Percentiles rank a stretch among this genome's conserved stretches.
These are phyloP conservation scores for Silurus meridionalis DNA, from an alignment of 2,113 vertebrate genomes.

Conservation along the genomic window DNA sequence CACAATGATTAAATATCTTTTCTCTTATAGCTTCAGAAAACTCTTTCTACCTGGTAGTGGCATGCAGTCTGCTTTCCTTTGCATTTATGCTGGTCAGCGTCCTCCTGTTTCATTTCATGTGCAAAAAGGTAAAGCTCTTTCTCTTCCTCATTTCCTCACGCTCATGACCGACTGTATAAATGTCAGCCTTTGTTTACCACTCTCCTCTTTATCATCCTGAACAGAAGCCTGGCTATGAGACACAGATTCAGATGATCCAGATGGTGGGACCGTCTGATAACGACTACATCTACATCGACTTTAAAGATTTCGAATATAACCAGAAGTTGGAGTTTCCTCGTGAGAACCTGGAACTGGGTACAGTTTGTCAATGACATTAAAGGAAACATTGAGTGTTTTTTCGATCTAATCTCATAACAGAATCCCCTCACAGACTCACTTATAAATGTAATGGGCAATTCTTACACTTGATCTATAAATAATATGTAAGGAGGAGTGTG, in stretches of 20 bases:
- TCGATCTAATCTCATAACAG: neutral
- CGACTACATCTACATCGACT: conserved; percentile 92
- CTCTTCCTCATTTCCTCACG: neutral
- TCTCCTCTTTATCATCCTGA: conserved; percentile 44
- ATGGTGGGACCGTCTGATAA: conserved; percentile 84
- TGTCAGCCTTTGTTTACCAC: neutral
- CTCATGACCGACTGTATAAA: neutral
- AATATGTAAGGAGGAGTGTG: neutral
- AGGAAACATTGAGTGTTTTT: neutral
- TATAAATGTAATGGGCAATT: neutral
- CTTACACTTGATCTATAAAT: neutral
- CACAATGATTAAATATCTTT: neutral
- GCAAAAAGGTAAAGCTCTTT: conserved; percentile 66
- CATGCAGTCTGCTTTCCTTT: conserved; percentile 24
- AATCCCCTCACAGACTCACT: neutral
- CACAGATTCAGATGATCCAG: conserved; percentile 89
- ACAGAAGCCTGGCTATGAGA: conserved; percentile 85
- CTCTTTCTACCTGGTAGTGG: conserved; percentile 32
- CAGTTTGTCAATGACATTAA: conserved; percentile 44
- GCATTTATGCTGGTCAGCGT: conserved; percentile 53
- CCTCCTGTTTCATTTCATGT: conserved; percentile 56
- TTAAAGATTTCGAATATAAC: conserved; percentile 86
- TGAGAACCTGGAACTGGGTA: conserved; percentile 94
- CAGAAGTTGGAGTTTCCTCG: conserved; percentile 92
- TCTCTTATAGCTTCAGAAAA: neutral